Conservation (phyloP, 1,140 invertebrate genomes). For the Caligus rogercresseyi region DNA sequence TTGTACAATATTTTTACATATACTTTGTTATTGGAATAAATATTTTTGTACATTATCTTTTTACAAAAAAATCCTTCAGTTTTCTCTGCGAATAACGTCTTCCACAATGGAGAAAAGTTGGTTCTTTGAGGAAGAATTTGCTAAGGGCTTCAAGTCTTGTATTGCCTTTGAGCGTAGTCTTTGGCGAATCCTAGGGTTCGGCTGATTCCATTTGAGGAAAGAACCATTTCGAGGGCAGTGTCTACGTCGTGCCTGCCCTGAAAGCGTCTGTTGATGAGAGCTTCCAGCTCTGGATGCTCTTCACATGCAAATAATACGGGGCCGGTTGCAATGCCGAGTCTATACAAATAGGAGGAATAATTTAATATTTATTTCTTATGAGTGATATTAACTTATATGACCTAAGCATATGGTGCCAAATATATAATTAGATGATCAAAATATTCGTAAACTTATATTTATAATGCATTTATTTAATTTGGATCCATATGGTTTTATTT, state of each 20-base stretch:
- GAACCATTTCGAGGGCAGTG: slow-evolving; percentile 71
- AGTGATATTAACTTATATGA: background rate
- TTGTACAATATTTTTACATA: background rate
- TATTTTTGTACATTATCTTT: background rate
- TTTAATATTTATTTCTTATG: background rate
- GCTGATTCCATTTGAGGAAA: slow-evolving; percentile 72
- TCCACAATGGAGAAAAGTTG: background rate
- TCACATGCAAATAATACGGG: slow-evolving; percentile 83
- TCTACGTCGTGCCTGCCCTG: slow-evolving; percentile 79
- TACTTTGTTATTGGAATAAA: background rate
- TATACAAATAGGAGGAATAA: background rate
- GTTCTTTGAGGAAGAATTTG: slow-evolving; percentile 40
- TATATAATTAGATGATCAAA: background rate
- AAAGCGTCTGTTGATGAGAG: slow-evolving; percentile 90
- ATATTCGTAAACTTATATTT: background rate
- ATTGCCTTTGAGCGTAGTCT: slow-evolving; percentile 75
- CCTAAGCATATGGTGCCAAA: background rate
- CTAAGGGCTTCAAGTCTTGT: slow-evolving; percentile 50
- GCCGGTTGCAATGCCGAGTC: slow-evolving; percentile 74
- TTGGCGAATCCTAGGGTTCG: slow-evolving; percentile 77
- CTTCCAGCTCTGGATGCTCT: slow-evolving; percentile 85
- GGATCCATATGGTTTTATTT: background rate
- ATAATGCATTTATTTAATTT: background rate
- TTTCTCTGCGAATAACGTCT: background rate
- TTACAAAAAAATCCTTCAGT: background rate